These are phyloP conservation scores for Spodoptera frugiperda DNA, from an alignment of 1,140 invertebrate genomes.

Conservation along the genomic window DNA sequence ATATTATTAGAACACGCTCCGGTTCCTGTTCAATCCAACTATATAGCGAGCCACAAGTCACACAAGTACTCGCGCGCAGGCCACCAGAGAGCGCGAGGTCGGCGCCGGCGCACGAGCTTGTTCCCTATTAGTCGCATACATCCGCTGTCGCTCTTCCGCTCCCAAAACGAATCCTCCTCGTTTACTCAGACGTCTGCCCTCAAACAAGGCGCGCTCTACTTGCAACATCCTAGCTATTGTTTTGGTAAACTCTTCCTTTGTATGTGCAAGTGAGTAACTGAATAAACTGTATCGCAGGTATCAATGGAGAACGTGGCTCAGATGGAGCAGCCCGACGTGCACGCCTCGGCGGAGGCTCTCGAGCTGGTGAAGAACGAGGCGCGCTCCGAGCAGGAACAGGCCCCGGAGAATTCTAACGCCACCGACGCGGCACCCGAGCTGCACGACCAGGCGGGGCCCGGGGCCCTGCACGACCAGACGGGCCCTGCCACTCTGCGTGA, in stretches of 20 bases:
- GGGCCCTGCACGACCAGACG: slow-evolving; percentile 3
- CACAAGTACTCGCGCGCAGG: too few species aligned
- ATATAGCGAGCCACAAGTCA: too few species aligned
- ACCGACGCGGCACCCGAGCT: slow-evolving; percentile 7
- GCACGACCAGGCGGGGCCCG: neutral
- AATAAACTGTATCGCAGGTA: neutral
- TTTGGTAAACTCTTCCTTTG: slow-evolving; percentile 23
- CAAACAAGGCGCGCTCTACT: slow-evolving; percentile 16
- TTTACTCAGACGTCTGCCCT: slow-evolving; percentile 39
- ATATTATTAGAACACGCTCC: too few species aligned
- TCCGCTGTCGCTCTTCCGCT: slow-evolving; percentile 45
- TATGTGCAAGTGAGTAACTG: neutral
- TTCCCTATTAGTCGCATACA: slow-evolving; percentile 35
- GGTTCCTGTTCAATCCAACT: too few species aligned
- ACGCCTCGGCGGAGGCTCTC: slow-evolving; percentile 62
- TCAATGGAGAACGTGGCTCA: slow-evolving; percentile 69
- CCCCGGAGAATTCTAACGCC: slow-evolving; percentile 28
- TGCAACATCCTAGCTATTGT: slow-evolving; percentile 10
- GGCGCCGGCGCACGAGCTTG: slow-evolving; percentile 27
- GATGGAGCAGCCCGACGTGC: slow-evolving; percentile 62
- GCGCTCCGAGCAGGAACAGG: slow-evolving; percentile 53
- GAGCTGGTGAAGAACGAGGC: slow-evolving; percentile 77
- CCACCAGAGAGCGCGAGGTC: neutral
- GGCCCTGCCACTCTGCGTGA: slow-evolving; percentile 51
- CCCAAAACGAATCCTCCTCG: slow-evolving; percentile 25